Evolutionary conservation across 30 jellyfish, hydroid and myxozoan genomes (phyloP), one percentile per base, ranked within the genome.

Genomic region (Pseudorhiza aurosa): DNA sequence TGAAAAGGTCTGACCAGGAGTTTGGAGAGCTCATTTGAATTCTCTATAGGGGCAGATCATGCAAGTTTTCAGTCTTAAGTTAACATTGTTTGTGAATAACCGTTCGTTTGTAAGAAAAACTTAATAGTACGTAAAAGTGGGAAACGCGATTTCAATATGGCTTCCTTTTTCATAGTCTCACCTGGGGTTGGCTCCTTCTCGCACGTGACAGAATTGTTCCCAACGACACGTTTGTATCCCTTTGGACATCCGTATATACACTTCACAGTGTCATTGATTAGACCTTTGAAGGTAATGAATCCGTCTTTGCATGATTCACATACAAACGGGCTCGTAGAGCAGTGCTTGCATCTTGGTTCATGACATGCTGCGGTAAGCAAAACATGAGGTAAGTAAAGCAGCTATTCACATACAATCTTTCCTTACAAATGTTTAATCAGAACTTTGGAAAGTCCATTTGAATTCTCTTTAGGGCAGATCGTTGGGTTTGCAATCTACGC

Each of bases 291-390:
- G 0, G 79, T 22, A 44, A 57, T 12, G 68, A 27, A 76, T 5
- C 80, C 77, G 36, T 59, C 68, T 32, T 59, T 76, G 58, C 88
- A 76, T 35, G 50, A 28, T 19, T 76, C 80, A 40, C 88, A 76
- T 27, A 37, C 27, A 37, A 40, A 76, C 2, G 88, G 88, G 24
- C 80, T 58, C 22, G 37, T 42, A 2, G 65, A 10, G 24, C 88
- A 76, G 27, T 37, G 35, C 11, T 37, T 50, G 24, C 88, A 76
- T 39, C 80, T 76, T 39, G 79, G 64, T n/a, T 76, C 88, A 39
- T 62, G 29, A 32, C 88, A 76, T 8, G 75, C 88, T 76, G 21
- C n/a, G n/a, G n/a, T n/a, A n/a, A n/a, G n/a, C n/a, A n/a, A n/a
- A n/a, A n/a, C n/a, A n/a, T n/a, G n/a, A n/a, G n/a, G n/a, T n/a